A percentile compares a stretch with the other conserved stretches of the same genome.
Conservation (phyloP, 2,113 vertebrate genomes). For the Hippoglossus stenolepis region DNA sequence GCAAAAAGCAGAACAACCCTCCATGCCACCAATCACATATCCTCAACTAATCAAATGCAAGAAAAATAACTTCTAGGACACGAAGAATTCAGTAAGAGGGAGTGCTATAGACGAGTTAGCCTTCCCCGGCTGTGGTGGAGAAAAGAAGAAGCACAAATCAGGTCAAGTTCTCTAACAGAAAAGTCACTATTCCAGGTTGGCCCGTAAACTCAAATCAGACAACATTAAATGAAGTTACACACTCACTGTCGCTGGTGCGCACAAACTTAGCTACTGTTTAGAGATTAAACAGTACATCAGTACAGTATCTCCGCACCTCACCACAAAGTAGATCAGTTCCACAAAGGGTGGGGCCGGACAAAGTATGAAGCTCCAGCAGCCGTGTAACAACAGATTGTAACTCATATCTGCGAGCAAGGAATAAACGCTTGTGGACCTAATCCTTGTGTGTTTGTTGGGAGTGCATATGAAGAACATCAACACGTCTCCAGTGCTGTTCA, state of each 20-base stretch:
- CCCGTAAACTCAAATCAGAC: slow-evolving; percentile 20
- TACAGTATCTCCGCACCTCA: slow-evolving; percentile 29
- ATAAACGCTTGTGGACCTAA: slow-evolving; percentile 1
- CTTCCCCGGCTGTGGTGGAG: neutral
- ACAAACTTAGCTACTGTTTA: neutral
- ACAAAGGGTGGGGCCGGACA: slow-evolving; percentile 25
- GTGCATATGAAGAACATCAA: neutral
- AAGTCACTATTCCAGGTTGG: slow-evolving; percentile 5
- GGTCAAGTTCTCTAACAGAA: slow-evolving; percentile 22
- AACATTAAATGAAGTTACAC: slow-evolving; percentile 21
- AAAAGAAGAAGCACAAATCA: slow-evolving; percentile 18
- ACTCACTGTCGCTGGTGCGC: neutral
- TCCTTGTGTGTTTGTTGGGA: neutral
- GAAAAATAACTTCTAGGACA: slow-evolving; percentile 36
- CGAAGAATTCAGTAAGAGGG: slow-evolving; percentile 17
- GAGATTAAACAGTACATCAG: slow-evolving; percentile 11
- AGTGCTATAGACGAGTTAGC: slow-evolving; percentile 7
- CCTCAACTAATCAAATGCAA: slow-evolving; percentile 58
- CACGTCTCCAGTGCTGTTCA: neutral
- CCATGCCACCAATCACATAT: slow-evolving; percentile 31
- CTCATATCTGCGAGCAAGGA: slow-evolving; percentile 6
- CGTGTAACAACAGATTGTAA: slow-evolving; percentile 25
- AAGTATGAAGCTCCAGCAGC: slow-evolving; percentile 19
- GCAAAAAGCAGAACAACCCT: slow-evolving; percentile 38
- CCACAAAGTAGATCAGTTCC: slow-evolving; percentile 15